A percentile compares a stretch with the other conserved stretches of the same genome.
phyloP scores from a whole-genome alignment of 2,888 invertebrate genomes.

The Ophion ellenae region DNA sequence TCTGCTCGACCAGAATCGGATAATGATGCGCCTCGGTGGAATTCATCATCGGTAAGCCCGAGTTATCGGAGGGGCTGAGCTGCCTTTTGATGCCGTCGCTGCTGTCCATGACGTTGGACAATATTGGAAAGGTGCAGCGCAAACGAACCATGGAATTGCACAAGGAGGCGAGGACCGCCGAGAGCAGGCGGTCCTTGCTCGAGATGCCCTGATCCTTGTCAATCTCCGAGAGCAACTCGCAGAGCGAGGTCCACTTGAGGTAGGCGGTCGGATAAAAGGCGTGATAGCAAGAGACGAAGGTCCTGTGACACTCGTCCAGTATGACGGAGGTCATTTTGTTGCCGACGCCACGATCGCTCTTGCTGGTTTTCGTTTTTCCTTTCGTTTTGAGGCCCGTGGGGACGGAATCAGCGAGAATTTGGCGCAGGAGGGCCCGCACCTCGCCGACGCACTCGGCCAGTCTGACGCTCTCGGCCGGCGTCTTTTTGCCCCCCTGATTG shows the following conservation, averaged over 20 bases:
- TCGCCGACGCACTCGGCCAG: constrained; percentile 95
- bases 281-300: constrained; percentile 96
- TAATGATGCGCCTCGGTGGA: constrained; percentile 89
- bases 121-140: constrained; percentile 90
- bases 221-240: constrained; percentile 90
- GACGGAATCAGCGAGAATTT: constrained; percentile 91
- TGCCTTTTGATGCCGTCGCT: constrained; percentile 85
- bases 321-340: constrained; percentile 89
- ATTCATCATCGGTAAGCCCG: constrained; percentile 88
- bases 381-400: constrained; percentile 82
- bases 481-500: constrained; percentile 86
- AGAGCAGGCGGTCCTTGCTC: constrained; percentile 88
- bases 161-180: constrained; percentile 93
- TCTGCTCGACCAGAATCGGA: constrained; percentile 91
- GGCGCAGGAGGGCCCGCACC: constrained; percentile 91
- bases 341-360: constrained; percentile 71
- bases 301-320: constrained; percentile 94
- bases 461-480: constrained; percentile 89
- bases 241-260: constrained; percentile 96
- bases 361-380: constrained; percentile 76
- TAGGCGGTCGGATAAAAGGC: constrained; percentile 97
- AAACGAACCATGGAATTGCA: constrained; percentile 91
- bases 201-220: constrained; percentile 85
- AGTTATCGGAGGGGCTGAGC: constrained; percentile 89
- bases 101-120: constrained; percentile 84